These are phyloP conservation scores for Cheirogaleus major DNA, from an alignment of 2,797 vertebrate species.

Conservation along the genomic window DNA sequence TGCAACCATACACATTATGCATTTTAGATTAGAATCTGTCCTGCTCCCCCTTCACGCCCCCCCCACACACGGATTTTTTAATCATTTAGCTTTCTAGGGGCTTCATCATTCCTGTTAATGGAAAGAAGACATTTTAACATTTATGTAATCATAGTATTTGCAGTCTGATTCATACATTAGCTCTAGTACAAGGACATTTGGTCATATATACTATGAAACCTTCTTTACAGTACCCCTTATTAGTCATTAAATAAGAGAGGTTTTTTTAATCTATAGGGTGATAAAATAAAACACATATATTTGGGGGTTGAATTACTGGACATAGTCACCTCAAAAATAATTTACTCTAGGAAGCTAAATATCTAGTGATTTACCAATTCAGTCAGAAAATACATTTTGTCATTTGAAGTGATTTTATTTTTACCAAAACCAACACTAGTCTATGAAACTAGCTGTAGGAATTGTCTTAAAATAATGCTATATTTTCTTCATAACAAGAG, in stretches of 20 bases:
- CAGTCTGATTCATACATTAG: constrained; percentile 47
- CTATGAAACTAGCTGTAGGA: constrained; percentile 78
- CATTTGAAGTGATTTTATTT: constrained; percentile 75
- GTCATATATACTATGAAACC: constrained; percentile 39
- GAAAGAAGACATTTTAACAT: constrained; percentile 67
- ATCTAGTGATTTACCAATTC: constrained; percentile 73
- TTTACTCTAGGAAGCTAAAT: constrained; percentile 72
- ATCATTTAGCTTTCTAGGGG: constrained; percentile 43
- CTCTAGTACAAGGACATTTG: constrained; percentile 78
- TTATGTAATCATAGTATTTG: constrained; percentile 76
- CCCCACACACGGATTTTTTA: neutral
- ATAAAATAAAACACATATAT: constrained; percentile 82
- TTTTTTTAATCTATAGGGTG: constrained; percentile 73
- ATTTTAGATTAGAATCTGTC: constrained; percentile 59
- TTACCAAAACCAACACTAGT: constrained; percentile 72
- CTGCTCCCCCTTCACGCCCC: neutral
- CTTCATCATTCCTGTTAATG: constrained; percentile 74
- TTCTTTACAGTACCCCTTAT: constrained; percentile 71
- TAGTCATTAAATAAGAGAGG: constrained; percentile 78
- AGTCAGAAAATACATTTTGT: constrained; percentile 77
- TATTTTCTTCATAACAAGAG: constrained; percentile 78
- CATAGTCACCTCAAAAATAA: constrained; percentile 80
- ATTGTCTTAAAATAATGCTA: constrained; percentile 75
- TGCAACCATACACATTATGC: neutral
- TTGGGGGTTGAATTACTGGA: constrained; percentile 78